Conservation (phyloP, 2,113 vertebrate genomes). For the Pleuronectes platessa region DNA sequence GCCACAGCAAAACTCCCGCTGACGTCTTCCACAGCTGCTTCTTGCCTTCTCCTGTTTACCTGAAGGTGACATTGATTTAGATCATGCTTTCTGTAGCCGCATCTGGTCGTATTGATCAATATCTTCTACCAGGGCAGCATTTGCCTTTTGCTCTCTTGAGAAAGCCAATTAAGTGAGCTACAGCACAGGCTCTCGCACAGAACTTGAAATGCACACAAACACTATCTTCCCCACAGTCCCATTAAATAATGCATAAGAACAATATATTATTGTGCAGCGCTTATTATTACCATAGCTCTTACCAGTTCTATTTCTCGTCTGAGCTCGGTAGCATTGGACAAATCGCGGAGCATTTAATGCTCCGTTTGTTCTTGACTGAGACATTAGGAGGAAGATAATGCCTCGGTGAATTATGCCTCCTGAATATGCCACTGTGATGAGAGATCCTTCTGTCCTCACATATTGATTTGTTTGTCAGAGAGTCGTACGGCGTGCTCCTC, state of each 20-base stretch:
- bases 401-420: constrained; percentile 42
- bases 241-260: constrained; percentile 79
- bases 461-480: constrained; percentile 68
- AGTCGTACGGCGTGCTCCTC: constrained; percentile 20
- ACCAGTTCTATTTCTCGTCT: constrained; percentile 47
- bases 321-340: constrained; percentile 27
- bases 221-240: constrained; percentile 59
- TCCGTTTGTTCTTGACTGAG: constrained; percentile 37
- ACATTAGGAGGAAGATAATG: constrained; percentile 67
- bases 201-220: constrained; percentile 70
- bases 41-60: constrained; percentile 44
- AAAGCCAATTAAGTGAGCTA: constrained; percentile 71
- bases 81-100: constrained; percentile 66
- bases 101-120: constrained; percentile 72
- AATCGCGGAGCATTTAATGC: constrained; percentile 60
- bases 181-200: constrained; percentile 53
- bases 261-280: constrained; percentile 68
- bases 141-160: constrained; percentile 62
- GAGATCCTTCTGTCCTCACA: constrained; percentile 47
- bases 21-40: constrained; percentile 26
- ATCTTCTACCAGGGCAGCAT: constrained; percentile 66
- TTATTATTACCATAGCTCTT: constrained; percentile 45
- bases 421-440: constrained; percentile 57
- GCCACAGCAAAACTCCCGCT: constrained; percentile 1
- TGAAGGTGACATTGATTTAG: constrained; percentile 75